phyloP scores from a whole-genome alignment of 1,140 invertebrate genomes.

The Atta colombica region DNA sequence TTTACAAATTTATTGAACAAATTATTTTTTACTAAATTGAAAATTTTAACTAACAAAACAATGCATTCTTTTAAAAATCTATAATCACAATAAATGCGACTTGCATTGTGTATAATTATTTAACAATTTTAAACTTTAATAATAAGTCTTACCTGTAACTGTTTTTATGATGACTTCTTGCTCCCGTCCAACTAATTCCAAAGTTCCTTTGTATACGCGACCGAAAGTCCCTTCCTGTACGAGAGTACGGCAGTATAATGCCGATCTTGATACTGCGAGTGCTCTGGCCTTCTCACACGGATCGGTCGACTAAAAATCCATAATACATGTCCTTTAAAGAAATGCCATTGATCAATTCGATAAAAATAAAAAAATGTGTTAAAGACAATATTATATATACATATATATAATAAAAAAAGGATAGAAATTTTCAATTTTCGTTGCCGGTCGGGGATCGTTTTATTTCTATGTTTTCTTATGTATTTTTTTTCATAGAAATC shows the following conservation, averaged over 20 bases:
- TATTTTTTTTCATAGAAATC: too few species aligned
- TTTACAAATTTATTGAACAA: neutral
- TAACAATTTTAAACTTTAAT: neutral
- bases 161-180: constrained; percentile 95
- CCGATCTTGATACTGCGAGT: constrained; percentile 89
- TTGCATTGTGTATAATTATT: neutral
- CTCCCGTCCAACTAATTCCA: constrained; percentile 89
- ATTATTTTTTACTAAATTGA: neutral
- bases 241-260: constrained; percentile 89
- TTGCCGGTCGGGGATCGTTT: too few species aligned
- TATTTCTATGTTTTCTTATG: too few species aligned
- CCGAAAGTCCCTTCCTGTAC: constrained; percentile 94
- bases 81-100: neutral
- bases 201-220: constrained; percentile 91
- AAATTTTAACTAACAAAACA: neutral
- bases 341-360: neutral
- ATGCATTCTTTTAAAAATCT: neutral
- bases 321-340: neutral
- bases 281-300: constrained; percentile 90
- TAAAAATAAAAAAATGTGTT: neutral
- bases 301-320: constrained; percentile 84
- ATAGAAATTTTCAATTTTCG: too few species aligned
- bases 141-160: constrained; percentile 89
- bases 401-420: neutral
- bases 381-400: neutral